Base-by-base conservation (phyloP, 2,888 invertebrate species). In the Biston stratarius region DNA sequence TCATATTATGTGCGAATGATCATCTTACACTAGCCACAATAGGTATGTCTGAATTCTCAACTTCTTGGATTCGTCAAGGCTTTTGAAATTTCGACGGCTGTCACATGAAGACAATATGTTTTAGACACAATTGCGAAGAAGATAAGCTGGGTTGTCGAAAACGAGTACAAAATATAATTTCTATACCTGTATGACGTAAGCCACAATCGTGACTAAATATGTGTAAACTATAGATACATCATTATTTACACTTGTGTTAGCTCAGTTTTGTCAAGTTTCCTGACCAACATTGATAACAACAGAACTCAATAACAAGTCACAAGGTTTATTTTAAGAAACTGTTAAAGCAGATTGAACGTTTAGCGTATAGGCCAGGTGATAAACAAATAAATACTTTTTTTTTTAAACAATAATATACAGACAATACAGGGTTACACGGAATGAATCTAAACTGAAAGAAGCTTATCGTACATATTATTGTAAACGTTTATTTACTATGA, bases 121-220 rank as follows among this genome's bases (percentile, higher is more conserved):
- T 85, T 86, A 80, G 90, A 85, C 81, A 90, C 84, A 88, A 87
- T 82, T 78, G 80, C 74, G 83, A 86, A 86, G 85, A 78, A 82
- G 83, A 86, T 85, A 84, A 81, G 77, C 75, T 72, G 78, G 69
- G 70, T 78, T 77, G 69, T 73, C 78, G 77, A 83, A 85, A 88
- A 87, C 83, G 82, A 77, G 77, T 84, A 83, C 73, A 83, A 82
- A 82, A 82, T 76, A 81, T 74, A 45, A 67, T 64, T 68, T 67
- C 44, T 56, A 69, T 67, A 66, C 70, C 79, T 77, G 70, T 62
- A 75, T 85, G 88, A 89, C 85, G 87, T 83, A 86, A 89, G 73
- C 75, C 52, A 72, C 74, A 72, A 81, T 79, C 76, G 79, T 86
- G 82, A 84, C 82, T 79, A 82, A 83, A 80, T 66, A 66, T 62